Evolutionary conservation across 2,113 vertebrate genomes (phyloP).

Genomic region (Hemiscyllium ocellatum): DNA sequence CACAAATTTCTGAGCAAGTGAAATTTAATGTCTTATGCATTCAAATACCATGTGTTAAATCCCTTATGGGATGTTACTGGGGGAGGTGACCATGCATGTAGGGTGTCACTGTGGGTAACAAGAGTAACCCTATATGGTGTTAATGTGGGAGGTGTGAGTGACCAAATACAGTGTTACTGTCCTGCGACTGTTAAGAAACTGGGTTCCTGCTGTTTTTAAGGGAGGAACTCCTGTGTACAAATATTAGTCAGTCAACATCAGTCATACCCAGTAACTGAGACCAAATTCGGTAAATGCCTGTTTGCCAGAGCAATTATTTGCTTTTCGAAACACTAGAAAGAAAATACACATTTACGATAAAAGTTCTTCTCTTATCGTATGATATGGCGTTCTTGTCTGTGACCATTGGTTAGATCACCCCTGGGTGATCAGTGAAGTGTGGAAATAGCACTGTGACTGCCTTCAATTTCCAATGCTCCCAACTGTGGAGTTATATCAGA

Average conservation of each 20-base stretch:
- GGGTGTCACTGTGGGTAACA: not conserved
- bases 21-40: too few relatives aligned
- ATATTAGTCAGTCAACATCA: not conserved
- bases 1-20: too few relatives aligned
- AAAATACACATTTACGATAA: not conserved
- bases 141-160: not conserved
- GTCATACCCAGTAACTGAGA: not conserved
- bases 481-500: not conserved
- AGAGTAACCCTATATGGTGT: not conserved
- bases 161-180: not conserved
- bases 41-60: too few relatives aligned
- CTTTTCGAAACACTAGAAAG: not conserved
- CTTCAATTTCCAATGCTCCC: not conserved
- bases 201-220: not conserved
- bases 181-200: not conserved
- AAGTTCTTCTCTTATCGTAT: not conserved
- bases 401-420: not conserved
- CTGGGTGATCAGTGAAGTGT: not conserved
- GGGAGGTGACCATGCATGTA: not conserved
- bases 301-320: not conserved
- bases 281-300: not conserved
- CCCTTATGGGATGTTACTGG: not conserved
- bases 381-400: not conserved
- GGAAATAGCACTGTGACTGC: not conserved
- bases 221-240: not conserved